Conservation (phyloP, 2,797 vertebrate genomes). For the Rhynchotus rufescens region DNA sequence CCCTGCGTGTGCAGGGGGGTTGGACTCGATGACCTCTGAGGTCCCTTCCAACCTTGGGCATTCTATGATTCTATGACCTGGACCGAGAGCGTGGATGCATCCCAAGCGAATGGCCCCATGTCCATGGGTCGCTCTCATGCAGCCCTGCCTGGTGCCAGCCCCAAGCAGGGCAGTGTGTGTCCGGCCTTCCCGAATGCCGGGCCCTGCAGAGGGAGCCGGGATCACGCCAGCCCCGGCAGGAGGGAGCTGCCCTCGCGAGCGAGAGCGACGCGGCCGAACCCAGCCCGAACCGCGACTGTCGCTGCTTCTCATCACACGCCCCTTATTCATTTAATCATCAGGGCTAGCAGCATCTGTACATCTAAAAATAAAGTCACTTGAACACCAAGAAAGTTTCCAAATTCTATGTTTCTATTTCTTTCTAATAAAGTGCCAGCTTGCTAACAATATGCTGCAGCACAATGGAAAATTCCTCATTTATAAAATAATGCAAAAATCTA, state of each 20-base stretch:
- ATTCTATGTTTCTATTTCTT: constrained; percentile 1
- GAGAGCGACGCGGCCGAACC: neutral
- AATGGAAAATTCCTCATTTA: constrained; percentile 23
- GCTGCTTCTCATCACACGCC: neutral
- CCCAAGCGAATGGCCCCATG: fast-evolving
- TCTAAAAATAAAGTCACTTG: constrained; percentile 8
- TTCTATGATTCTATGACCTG: no score
- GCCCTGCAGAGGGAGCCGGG: neutral
- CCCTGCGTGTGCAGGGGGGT: no score
- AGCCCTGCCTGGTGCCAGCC: neutral
- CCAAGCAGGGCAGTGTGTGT: neutral
- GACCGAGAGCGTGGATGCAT: neutral
- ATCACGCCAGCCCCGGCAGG: neutral
- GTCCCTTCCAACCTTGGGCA: no score
- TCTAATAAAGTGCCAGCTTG: constrained; percentile 9
- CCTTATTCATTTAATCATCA: neutral
- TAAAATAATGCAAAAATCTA: constrained; percentile 46
- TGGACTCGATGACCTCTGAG: no score
- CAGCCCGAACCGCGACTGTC: neutral
- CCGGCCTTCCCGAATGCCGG: neutral
- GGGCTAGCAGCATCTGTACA: neutral
- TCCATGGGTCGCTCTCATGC: neutral
- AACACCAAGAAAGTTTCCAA: neutral
- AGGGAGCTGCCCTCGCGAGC: neutral
- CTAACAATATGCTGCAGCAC: constrained; percentile 7